Conservation (phyloP, 2,888 invertebrate genomes). For the Cactoblastis cactorum region DNA sequence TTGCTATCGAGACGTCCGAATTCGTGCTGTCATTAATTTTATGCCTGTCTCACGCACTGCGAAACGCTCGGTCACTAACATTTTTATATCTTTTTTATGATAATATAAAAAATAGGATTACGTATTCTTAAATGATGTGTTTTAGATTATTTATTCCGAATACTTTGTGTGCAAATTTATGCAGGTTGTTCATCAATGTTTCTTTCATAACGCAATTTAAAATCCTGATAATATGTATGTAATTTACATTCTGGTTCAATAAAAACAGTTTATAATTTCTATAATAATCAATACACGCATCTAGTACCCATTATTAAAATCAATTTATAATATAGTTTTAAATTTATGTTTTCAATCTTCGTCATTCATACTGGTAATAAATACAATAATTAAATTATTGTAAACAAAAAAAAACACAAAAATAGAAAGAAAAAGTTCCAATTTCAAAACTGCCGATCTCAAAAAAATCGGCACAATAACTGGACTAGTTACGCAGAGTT, state of each 20-base stretch:
- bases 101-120: background rate
- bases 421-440: background rate
- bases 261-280: no score
- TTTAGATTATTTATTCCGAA: background rate
- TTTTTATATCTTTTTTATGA: constrained; percentile 12
- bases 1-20: background rate
- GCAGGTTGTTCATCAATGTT: no score
- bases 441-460: background rate
- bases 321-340: no score
- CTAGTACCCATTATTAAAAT: no score
- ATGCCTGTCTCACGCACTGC: constrained; percentile 4
- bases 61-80: constrained; percentile 9
- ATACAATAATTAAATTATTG: background rate
- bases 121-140: background rate
- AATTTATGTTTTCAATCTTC: background rate
- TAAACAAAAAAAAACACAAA: background rate
- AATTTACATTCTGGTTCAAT: no score
- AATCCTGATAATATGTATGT: no score
- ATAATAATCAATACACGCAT: no score
- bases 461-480: constrained; percentile 1
- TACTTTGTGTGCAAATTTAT: no score
- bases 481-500: constrained; percentile 7
- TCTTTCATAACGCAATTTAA: background rate
- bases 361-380: background rate
- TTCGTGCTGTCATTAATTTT: constrained; percentile 2